Evolutionary conservation across 2,797 vertebrate species (phyloP).

Genomic region (Phoeniculus purpureus): DNA sequence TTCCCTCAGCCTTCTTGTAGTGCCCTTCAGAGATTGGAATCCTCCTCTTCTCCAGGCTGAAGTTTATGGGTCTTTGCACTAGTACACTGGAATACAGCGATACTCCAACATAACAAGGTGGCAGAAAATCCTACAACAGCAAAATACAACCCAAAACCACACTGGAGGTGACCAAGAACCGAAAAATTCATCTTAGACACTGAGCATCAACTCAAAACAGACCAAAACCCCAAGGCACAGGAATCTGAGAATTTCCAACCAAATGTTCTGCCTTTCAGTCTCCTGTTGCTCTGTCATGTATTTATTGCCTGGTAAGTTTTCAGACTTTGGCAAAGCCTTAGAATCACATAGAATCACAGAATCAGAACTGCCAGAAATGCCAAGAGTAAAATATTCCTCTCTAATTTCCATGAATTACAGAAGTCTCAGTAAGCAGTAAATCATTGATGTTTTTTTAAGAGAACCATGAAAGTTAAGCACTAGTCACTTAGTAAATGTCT

Average conservation of each 20-base stretch:
- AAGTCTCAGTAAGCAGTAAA: conserved; percentile 19
- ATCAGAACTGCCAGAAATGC: conserved; percentile 15
- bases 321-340: neutral
- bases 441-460: neutral
- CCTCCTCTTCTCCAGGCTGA: no score
- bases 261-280: neutral
- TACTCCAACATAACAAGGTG: neutral
- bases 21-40: no score
- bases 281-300: neutral
- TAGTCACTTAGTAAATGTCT: neutral
- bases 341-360: no score
- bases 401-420: neutral
- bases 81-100: neutral
- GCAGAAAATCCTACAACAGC: neutral
- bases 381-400: conserved; percentile 8
- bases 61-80: neutral
- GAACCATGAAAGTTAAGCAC: neutral
- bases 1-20: no score
- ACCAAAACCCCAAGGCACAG: neutral
- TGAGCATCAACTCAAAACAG: neutral
- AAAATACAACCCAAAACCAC: neutral
- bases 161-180: neutral
- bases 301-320: neutral
- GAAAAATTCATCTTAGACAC: neutral
- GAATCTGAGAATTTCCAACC: neutral